A percentile compares a stretch with the other conserved stretches of the same genome.
These are phyloP conservation scores for Microdon myrmicae DNA, from an alignment of 2,888 invertebrate species.

Conservation along the genomic window DNA sequence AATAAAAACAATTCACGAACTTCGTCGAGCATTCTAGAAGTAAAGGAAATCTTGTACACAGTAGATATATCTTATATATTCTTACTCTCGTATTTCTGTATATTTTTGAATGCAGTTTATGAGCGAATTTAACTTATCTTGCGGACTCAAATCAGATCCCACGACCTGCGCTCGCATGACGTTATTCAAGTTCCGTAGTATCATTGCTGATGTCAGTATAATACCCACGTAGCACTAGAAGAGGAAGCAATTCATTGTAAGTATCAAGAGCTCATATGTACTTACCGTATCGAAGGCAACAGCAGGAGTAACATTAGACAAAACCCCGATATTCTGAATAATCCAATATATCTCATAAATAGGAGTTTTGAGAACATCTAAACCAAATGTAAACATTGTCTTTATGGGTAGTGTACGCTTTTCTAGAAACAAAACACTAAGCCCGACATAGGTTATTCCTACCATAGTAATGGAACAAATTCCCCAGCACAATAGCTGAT, in stretches of 20 bases:
- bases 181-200: conserved; percentile 11
- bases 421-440: background rate
- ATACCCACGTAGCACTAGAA: conserved; percentile 23
- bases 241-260: background rate
- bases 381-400: conserved; percentile 23
- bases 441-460: conserved; percentile 12
- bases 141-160: background rate
- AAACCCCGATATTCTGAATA: conserved; percentile 7
- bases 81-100: too few relatives aligned
- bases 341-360: conserved; percentile 9
- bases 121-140: conserved; percentile 5
- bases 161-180: conserved; percentile 11
- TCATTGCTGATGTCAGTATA: conserved; percentile 14
- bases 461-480: too few relatives aligned
- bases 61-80: too few relatives aligned
- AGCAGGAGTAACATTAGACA: conserved; percentile 6
- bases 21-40: conserved; percentile 9
- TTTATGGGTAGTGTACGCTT: conserved; percentile 9
- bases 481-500: conserved; percentile 5
- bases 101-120: conserved; percentile 7
- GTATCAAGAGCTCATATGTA: background rate
- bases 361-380: conserved; percentile 15
- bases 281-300: conserved; percentile 20
- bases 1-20: conserved; percentile 9
- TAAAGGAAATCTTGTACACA: too few relatives aligned